Evolutionary conservation across 2,888 invertebrate genomes (phyloP).

Genomic region (Syrphus vitripennis): DNA sequence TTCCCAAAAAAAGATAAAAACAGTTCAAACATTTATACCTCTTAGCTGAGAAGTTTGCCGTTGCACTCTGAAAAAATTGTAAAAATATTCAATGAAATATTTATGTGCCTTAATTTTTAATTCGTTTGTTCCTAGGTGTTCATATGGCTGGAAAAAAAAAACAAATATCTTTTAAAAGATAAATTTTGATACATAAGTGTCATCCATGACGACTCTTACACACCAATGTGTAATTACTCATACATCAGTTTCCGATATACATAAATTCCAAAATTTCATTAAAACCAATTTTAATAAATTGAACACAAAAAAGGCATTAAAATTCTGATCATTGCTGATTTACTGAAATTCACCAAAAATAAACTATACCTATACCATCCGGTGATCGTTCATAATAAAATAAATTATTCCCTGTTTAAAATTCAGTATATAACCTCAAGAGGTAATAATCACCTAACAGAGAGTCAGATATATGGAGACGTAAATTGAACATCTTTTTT

Average conservation of each 20-base stretch:
- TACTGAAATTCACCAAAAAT: not conserved
- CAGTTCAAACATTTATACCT: too few species aligned
- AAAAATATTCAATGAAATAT: too few species aligned
- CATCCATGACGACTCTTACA: too few species aligned
- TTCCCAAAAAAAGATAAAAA: too few species aligned
- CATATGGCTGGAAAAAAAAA: too few species aligned
- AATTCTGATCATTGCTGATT: slow-evolving; percentile 10
- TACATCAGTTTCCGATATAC: not conserved
- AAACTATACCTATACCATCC: not conserved
- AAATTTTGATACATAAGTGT: too few species aligned
- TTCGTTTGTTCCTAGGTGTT: too few species aligned
- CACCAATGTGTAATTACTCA: too few species aligned
- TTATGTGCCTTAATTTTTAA: too few species aligned
- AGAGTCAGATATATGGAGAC: not conserved
- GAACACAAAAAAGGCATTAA: not conserved
- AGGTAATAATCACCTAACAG: not conserved
- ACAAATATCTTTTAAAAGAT: too few species aligned
- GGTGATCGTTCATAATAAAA: not conserved
- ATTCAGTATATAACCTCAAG: slow-evolving; percentile 1
- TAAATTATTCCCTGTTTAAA: not conserved
- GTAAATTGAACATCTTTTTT: not conserved
- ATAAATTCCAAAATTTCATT: not conserved
- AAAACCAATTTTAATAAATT: not conserved
- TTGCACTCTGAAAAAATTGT: too few species aligned
- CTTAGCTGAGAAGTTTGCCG: too few species aligned